Evolutionary conservation across 2,113 vertebrate genomes (phyloP).

Genomic region (Calonectris borealis): DNA sequence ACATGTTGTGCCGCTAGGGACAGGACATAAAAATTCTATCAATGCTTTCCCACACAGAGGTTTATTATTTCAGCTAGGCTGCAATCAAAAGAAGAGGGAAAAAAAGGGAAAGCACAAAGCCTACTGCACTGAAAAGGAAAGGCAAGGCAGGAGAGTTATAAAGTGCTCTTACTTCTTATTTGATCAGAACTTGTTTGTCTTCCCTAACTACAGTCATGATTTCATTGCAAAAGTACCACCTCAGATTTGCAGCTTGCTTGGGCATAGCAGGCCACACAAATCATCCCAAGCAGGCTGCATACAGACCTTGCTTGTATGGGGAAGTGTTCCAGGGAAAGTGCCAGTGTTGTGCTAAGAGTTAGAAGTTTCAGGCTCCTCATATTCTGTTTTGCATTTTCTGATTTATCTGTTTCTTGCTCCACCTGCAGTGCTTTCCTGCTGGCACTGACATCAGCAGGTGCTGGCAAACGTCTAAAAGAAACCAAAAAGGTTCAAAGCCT

Average conservation of each 20-base stretch:
- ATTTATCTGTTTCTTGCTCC: slow-evolving; percentile 23
- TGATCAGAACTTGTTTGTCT: neutral
- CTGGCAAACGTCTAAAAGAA: neutral
- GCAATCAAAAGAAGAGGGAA: neutral
- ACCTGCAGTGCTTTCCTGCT: neutral
- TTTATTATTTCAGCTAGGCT: neutral
- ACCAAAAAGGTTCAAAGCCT: neutral
- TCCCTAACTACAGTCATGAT: neutral
- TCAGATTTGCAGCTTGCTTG: neutral
- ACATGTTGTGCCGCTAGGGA: neutral
- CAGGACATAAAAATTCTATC: neutral
- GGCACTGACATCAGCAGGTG: neutral
- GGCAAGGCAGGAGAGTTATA: neutral
- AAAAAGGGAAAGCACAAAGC: neutral
- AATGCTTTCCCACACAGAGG: neutral
- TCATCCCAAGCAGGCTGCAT: neutral
- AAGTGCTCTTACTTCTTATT: neutral
- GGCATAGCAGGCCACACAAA: neutral
- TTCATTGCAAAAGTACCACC: neutral
- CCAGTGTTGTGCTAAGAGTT: neutral
- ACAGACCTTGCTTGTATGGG: neutral
- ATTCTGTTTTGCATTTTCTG: neutral
- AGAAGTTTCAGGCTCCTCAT: neutral
- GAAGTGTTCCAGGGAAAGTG: neutral
- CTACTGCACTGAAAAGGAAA: neutral